Evolutionary conservation across 2,797 vertebrate species (phyloP), one percentile per base, ranked within the genome.

Genomic region (Tamandua tetradactyla): DNA sequence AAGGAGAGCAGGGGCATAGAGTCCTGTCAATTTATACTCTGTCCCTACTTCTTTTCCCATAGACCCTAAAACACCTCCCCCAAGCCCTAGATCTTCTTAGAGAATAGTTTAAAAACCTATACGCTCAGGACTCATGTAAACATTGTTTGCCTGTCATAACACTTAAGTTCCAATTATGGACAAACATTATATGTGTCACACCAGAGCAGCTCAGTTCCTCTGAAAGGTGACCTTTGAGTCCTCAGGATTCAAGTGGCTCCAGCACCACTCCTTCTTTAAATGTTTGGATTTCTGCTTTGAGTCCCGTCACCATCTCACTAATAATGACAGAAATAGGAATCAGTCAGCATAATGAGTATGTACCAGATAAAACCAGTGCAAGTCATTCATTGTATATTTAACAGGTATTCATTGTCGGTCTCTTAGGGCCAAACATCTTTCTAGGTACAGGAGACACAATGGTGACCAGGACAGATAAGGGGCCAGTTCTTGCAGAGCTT

Each of bases 381-480:
- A 52, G 40, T 25, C 11, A 37, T 35, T 86, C 30, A 9, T 4
- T 74, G 61, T 74, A 18, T 55, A 42, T 69, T 79, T 49, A 74
- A 12, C 64, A 7, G 3, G 5, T 47, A 3, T 30, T 78, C 12
- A 52, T 62, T 35, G 2, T 1, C 0, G 5, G 4, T 44, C 32
- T 71, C 40, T 23, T 7, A 27, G 66, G 79, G 42, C 2, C 35
- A 37, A 25, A 27, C 14, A 5, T 40, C n/a, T 0, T 40, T 68
- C 13, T 27, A 18, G 17, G n/a, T 5, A 1, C 23, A 30, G 17
- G 11, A 55, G 17, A 55, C 27, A 9, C 22, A 44, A 37, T 11
- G 20, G 25, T 40, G 55, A 90, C 6, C 57, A 40, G 52, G 59
- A 55, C 37, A 72, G 89, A 75, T 9, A 17, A 81, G 49, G 23